Percentiles rank a stretch among this genome's conserved stretches.
These are phyloP conservation scores for Antheraea assamensis DNA, from an alignment of 2,888 invertebrate species.

Conservation along the genomic window DNA sequence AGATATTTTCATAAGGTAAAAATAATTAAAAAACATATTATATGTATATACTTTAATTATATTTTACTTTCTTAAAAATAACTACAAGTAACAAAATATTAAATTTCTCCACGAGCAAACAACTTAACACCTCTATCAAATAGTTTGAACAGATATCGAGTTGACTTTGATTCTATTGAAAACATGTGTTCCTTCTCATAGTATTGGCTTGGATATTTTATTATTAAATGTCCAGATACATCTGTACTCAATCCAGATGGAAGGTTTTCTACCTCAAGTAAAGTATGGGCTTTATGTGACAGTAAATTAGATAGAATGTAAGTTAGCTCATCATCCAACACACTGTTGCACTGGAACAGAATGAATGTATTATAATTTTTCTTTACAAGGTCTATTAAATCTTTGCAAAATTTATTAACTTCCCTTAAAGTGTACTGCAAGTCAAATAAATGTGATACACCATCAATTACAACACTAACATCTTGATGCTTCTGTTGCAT, in stretches of 20 bases:
- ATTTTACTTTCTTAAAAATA: neutral
- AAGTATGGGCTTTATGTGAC: conserved; percentile 84
- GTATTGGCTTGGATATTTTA: conserved; percentile 72
- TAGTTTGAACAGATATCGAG: conserved; percentile 85
- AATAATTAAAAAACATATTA: neutral
- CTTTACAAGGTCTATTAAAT: conserved; percentile 63
- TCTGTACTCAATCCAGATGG: conserved; percentile 88
- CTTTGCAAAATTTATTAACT: conserved; percentile 76
- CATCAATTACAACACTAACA: conserved; percentile 86
- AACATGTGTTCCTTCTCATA: conserved; percentile 57
- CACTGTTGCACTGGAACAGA: conserved; percentile 82
- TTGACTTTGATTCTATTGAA: conserved; percentile 53
- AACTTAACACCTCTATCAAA: conserved; percentile 89
- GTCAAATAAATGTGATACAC: conserved; percentile 87
- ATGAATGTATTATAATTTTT: conserved; percentile 63
- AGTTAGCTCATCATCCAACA: conserved; percentile 81
- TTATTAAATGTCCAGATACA: conserved; percentile 85
- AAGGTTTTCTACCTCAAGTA: conserved; percentile 84
- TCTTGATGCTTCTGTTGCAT: conserved; percentile 60
- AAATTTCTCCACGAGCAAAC: conserved; percentile 85
- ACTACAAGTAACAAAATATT: conserved; percentile 22
- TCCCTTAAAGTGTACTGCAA: conserved; percentile 80
- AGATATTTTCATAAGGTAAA: neutral
- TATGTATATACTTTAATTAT: neutral
- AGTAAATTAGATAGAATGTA: conserved; percentile 82